phyloP scores from a whole-genome alignment of 2,113 vertebrate species.

The Acanthisitta chloris region DNA sequence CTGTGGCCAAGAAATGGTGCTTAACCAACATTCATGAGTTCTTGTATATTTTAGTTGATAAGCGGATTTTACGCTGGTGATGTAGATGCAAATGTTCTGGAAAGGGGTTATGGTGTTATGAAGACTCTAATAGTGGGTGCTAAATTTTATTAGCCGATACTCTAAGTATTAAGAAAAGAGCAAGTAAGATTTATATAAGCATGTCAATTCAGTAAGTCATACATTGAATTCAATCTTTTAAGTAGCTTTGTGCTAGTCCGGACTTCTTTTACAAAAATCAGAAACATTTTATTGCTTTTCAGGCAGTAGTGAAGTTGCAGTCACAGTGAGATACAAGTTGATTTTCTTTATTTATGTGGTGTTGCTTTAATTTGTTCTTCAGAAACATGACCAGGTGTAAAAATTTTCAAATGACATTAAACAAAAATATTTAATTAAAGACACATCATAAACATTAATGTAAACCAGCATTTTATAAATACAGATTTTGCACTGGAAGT shows the following conservation, averaged over 20 bases:
- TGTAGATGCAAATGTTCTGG: not conserved
- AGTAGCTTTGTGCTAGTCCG: not conserved
- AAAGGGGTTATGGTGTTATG: not conserved
- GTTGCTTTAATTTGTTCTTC: not conserved
- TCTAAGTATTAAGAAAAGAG: not conserved
- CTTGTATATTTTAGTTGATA: not conserved
- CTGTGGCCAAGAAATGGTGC: not conserved
- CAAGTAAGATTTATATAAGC: not conserved
- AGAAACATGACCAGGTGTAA: not conserved
- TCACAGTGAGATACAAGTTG: not conserved
- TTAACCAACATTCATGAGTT: not conserved
- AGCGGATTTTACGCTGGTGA: not conserved
- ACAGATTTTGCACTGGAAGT: not conserved
- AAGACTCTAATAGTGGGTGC: not conserved
- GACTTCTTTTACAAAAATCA: not conserved
- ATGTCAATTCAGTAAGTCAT: not conserved
- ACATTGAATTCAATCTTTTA: not conserved
- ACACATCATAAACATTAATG: not conserved
- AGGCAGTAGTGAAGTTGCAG: not conserved
- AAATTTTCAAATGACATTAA: not conserved
- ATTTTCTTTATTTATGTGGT: not conserved
- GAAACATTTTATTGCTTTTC: not conserved
- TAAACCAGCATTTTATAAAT: not conserved
- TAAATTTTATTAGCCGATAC: not conserved
- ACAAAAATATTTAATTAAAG: slow-evolving; percentile 14